Conservation (phyloP, 2,888 invertebrate genomes). For the Lasioglossum villosulum region DNA sequence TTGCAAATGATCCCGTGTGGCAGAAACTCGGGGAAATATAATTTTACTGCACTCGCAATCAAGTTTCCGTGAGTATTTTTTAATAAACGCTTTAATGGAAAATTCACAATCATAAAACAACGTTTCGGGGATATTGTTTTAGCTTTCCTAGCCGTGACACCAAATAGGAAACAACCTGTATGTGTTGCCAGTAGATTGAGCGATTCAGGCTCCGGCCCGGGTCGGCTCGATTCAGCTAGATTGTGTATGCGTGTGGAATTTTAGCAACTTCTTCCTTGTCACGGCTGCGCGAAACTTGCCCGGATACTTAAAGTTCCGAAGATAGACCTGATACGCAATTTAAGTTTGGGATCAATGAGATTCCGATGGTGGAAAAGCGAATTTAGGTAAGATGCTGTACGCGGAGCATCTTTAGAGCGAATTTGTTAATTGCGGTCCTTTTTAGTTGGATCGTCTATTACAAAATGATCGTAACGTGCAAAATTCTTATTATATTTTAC, state of each 20-base stretch:
- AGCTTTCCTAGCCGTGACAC: background rate
- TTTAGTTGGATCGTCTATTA: background rate
- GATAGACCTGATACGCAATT: constrained; percentile 17
- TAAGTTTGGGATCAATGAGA: constrained; percentile 19
- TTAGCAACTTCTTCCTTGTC: constrained; percentile 25
- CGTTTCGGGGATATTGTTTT: too few relatives aligned
- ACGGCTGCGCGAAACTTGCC: background rate
- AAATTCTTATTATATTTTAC: too few relatives aligned
- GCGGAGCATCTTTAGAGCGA: background rate
- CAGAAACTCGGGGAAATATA: background rate
- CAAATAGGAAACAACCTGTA: background rate
- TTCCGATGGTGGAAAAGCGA: background rate
- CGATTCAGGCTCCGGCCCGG: constrained; percentile 22
- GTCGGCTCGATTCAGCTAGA: background rate
- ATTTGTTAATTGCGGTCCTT: background rate
- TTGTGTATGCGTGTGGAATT: constrained; percentile 9
- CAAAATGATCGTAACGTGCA: background rate
- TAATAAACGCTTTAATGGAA: too few relatives aligned
- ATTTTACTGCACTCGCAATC: too few relatives aligned
- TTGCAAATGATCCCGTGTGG: background rate
- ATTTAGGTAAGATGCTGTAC: background rate
- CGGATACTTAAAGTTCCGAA: background rate
- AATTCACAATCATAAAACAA: too few relatives aligned
- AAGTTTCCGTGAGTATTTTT: too few relatives aligned
- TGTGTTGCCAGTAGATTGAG: constrained; percentile 41